Conservation (phyloP, 2,888 invertebrate genomes). For the Cylindroiulus punctatus region DNA sequence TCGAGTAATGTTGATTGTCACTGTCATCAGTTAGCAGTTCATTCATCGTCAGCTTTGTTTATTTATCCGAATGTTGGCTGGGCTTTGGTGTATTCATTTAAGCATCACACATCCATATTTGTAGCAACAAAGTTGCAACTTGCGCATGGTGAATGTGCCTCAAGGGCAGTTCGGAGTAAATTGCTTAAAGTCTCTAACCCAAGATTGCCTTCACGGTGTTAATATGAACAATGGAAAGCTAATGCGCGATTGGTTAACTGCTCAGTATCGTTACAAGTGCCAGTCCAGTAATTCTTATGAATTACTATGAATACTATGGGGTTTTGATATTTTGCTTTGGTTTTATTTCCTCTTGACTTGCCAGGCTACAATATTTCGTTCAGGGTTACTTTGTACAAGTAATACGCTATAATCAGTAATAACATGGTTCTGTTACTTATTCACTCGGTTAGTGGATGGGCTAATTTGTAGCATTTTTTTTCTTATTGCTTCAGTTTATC, state of each 20-base stretch:
- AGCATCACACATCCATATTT: not conserved
- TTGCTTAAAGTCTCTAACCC: not conserved
- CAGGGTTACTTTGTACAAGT: too few species aligned
- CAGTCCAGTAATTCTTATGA: not conserved
- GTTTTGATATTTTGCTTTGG: not conserved
- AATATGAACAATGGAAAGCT: not conserved
- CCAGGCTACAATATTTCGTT: too few species aligned
- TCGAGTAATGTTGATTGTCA: too few species aligned
- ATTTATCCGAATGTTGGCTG: not conserved
- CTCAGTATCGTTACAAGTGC: slow-evolving; percentile 20
- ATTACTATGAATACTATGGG: not conserved
- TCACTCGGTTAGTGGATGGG: too few species aligned
- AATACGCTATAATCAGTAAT: too few species aligned
- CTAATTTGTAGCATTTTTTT: not conserved
- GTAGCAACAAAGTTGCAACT: not conserved
- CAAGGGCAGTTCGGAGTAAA: not conserved
- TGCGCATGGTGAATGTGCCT: slow-evolving; percentile 2
- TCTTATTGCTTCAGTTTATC: not conserved
- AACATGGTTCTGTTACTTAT: too few species aligned
- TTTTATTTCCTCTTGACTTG: too few species aligned
- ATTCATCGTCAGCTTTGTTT: not conserved
- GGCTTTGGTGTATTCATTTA: slow-evolving; percentile 8
- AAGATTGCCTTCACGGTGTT: not conserved
- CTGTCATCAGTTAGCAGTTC: not conserved
- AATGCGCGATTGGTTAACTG: not conserved